Evolutionary conservation across 2,113 vertebrate species (phyloP).

Genomic region (Guaruba guarouba): DNA sequence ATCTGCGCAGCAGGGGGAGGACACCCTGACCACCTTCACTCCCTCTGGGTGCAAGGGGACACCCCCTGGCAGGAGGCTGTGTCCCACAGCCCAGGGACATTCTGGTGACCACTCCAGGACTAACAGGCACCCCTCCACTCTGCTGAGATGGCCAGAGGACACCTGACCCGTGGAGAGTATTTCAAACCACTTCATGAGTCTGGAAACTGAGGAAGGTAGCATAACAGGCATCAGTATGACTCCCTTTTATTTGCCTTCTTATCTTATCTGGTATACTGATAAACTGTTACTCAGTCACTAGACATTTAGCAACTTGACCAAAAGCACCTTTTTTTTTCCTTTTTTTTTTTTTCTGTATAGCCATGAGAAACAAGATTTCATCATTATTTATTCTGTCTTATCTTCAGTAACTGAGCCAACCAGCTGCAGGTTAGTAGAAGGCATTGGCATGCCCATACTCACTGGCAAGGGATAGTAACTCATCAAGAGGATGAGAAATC

Average conservation of each 20-base stretch:
- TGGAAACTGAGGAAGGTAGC: neutral
- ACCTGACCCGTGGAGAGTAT: neutral
- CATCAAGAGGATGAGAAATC: neutral
- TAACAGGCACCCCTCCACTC: neutral
- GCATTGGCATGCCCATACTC: neutral
- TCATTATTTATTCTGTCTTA: slow-evolving; percentile 54
- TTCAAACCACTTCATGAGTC: neutral
- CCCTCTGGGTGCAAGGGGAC: neutral
- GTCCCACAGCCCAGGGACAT: neutral
- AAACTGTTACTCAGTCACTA: neutral
- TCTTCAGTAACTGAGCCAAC: neutral
- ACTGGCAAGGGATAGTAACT: neutral
- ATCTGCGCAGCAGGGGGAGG: neutral
- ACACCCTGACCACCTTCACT: neutral
- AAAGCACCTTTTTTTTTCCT: neutral
- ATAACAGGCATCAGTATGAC: neutral
- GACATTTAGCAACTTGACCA: slow-evolving; percentile 45
- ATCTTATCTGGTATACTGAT: slow-evolving; percentile 17
- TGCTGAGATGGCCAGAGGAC: neutral
- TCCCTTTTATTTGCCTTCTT: neutral
- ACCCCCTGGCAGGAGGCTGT: neutral
- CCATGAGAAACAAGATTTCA: slow-evolving; percentile 7
- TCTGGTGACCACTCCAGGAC: neutral
- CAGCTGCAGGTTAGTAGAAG: neutral
- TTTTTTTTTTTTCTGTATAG: neutral